Conservation (phyloP, 2,113 vertebrate genomes). For the Chaetodon auriga region DNA sequence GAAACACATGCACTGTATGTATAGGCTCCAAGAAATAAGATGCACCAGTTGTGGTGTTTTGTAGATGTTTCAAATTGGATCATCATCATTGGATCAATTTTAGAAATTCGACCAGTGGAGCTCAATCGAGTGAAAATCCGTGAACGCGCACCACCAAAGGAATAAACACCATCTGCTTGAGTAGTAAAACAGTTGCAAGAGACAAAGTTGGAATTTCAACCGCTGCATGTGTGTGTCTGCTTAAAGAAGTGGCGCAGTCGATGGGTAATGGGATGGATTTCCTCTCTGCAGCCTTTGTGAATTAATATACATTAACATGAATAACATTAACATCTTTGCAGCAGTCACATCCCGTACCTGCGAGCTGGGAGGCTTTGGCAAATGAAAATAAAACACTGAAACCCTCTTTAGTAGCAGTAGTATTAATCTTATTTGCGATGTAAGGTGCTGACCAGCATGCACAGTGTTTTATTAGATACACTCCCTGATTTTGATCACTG, state of each 20-base stretch:
- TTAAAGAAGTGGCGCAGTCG: neutral
- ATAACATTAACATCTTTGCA: constrained; percentile 12
- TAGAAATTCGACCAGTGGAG: neutral
- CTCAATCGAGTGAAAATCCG: neutral
- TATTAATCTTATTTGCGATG: constrained; percentile 22
- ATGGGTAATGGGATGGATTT: neutral
- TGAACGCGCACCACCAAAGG: neutral
- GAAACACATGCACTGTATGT: neutral
- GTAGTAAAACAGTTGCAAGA: neutral
- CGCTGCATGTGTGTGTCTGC: neutral
- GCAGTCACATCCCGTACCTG: neutral
- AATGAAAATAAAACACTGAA: constrained; percentile 16
- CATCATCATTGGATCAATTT: neutral
- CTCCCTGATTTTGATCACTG: constrained; percentile 32
- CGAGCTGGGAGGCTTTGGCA: constrained; percentile 1
- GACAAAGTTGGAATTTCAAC: neutral
- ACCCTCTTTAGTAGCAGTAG: constrained; percentile 4
- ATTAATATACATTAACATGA: constrained; percentile 24
- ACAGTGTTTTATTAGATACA: constrained; percentile 31
- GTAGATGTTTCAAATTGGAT: neutral
- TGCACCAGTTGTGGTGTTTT: neutral
- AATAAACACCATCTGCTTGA: neutral
- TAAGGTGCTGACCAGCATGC: constrained; percentile 21
- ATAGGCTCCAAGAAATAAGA: neutral
- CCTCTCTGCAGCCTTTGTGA: neutral